Base-by-base conservation (phyloP, 92 coral and sea anemone genomes). In the Parazoanthus darwini region DNA sequence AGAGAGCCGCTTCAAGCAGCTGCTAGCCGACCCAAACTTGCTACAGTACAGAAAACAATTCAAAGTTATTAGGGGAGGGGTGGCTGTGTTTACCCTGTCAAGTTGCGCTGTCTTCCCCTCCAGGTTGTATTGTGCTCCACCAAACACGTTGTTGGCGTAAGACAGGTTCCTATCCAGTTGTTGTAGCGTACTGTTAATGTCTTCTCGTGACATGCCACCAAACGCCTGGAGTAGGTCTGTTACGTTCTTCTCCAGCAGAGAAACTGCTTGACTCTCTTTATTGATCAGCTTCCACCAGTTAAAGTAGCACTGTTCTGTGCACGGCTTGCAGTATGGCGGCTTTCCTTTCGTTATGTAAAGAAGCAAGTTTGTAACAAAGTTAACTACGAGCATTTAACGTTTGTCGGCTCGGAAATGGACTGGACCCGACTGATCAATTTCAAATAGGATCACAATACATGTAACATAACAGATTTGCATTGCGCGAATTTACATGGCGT, bases 201-300 rank as follows among this genome's bases (percentile, higher is more conserved):
- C 81, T n/a, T 92, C 95, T 29, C 94, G 97, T 29, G 99, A 92
- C 81, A 91, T 70, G 29, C 95, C 96, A 25, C 98, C 95, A 74
- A 95, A 97, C 51, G 96, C 94, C 77, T 85, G 80, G 56, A 95
- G 90, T 85, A 96, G 92, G 23, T 85, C 89, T 0, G 98, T 92
- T 22, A 92, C 98, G 29, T 95, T 94, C 29, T 79, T 81, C 43
- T 90, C 92, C 91, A 97, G 81, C 29, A 77, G 77, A 6, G 79
- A 56, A 18, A 95, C 97, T 20, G 89, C 89, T 33, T 82, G 79
- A 11, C 77, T 86, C 88, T 97, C 99, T 23, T 77, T 92, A 35
- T 89, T 77, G 77, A 97, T 95, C 23, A 86, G 89, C 8, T 79
- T 85, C 83, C 91, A 94, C 99, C 99, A 97, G 91, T 97, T 97